phyloP scores from a whole-genome alignment of 2,113 vertebrate species.

The Tupaia tana region DNA sequence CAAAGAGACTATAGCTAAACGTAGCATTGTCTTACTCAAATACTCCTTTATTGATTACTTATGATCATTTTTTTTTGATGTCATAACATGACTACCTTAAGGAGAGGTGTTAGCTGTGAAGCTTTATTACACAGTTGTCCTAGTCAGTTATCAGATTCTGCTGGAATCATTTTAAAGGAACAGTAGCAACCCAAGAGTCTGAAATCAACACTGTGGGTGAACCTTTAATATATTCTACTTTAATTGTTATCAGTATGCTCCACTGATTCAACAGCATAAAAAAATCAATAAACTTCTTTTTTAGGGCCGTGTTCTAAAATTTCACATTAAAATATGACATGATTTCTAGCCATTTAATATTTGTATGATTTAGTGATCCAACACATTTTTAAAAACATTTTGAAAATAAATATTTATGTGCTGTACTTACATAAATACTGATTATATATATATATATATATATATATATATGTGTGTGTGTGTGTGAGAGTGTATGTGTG shows the following conservation, averaged over 20 bases:
- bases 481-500: neutral
- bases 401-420: neutral
- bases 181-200: neutral
- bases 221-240: constrained; percentile 42
- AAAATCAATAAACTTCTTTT: constrained; percentile 23
- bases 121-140: constrained; percentile 37
- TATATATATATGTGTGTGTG: neutral
- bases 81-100: constrained; percentile 58
- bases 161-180: neutral
- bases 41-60: constrained; percentile 79
- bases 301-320: neutral
- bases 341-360: constrained; percentile 51
- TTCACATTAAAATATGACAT: constrained; percentile 42
- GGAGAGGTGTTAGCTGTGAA: constrained; percentile 50
- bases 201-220: neutral
- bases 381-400: neutral
- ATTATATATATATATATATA: no score
- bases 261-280: neutral
- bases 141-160: constrained; percentile 14
- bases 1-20: constrained; percentile 77
- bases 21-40: constrained; percentile 80
- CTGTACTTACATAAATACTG: neutral
- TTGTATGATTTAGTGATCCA: neutral
- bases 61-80: constrained; percentile 54
- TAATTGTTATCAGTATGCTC: constrained; percentile 7